A percentile compares a stretch with the other conserved stretches of the same genome.
Conservation (phyloP, 2,888 invertebrate genomes). For the Balanococcus diminutus region DNA sequence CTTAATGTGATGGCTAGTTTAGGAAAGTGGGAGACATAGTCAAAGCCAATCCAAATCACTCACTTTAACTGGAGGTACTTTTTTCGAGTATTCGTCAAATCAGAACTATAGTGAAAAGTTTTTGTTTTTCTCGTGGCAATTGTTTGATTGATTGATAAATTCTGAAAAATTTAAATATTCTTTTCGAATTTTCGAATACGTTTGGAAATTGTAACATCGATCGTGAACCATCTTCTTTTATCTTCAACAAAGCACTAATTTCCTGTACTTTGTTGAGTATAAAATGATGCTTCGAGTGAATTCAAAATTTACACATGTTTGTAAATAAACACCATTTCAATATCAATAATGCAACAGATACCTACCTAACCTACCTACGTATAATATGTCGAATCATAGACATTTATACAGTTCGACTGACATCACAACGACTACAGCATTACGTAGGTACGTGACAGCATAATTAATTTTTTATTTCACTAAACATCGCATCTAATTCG, state of each 20-base stretch:
- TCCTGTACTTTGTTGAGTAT: background rate
- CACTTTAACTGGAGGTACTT: no score
- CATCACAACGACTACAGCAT: background rate
- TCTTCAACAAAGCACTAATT: background rate
- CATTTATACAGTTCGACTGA: background rate
- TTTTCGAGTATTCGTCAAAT: no score
- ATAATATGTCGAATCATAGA: background rate
- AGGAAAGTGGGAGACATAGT: no score
- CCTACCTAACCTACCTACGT: no score
- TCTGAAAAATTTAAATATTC: background rate
- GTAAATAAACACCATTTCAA: background rate
- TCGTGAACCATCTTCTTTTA: no score
- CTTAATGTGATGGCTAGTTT: no score
- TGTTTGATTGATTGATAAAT: background rate
- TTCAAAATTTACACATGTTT: background rate
- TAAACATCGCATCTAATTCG: background rate
- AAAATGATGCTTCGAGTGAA: background rate
- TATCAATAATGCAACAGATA: background rate
- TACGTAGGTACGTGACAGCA: background rate
- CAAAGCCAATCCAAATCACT: no score
- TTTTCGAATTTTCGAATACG: background rate
- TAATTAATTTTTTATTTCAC: slow-evolving; percentile 41
- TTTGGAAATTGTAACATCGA: background rate
- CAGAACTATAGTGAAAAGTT: no score
- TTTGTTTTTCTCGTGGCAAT: no score